These are phyloP conservation scores for Carlito syrichta DNA, from an alignment of 2,113 vertebrate genomes.

Conservation along the genomic window DNA sequence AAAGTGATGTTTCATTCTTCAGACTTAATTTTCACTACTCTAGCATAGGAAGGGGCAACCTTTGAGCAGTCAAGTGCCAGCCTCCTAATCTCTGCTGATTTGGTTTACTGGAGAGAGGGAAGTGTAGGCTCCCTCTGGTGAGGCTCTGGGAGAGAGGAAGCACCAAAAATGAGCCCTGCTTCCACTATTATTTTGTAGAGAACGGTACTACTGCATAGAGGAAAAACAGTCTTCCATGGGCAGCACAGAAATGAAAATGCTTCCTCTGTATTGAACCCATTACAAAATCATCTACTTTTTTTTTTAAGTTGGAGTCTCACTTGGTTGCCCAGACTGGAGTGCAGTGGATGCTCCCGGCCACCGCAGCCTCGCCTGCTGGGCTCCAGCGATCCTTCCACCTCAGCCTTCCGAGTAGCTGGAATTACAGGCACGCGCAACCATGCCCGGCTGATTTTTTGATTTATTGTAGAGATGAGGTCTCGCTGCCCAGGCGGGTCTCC, in stretches of 20 bases:
- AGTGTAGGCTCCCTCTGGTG: not conserved
- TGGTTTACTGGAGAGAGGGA: not conserved
- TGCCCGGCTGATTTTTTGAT: too few relatives aligned
- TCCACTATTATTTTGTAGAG: not conserved
- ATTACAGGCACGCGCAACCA: too few relatives aligned
- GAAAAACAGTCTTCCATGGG: not conserved
- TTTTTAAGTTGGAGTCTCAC: too few relatives aligned
- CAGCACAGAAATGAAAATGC: not conserved
- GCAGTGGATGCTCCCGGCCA: too few relatives aligned
- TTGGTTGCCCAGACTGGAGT: too few relatives aligned
- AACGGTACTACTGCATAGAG: not conserved
- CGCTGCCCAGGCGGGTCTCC: too few relatives aligned
- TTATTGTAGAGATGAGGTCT: too few relatives aligned
- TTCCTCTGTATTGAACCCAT: not conserved
- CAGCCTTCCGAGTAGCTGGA: too few relatives aligned
- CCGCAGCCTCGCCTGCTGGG: too few relatives aligned
- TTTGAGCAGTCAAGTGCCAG: not conserved
- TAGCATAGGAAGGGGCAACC: not conserved
- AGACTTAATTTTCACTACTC: not conserved
- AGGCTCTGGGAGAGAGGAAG: not conserved
- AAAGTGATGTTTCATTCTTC: constrained; percentile 7
- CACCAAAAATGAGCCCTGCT: not conserved
- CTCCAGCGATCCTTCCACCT: too few relatives aligned
- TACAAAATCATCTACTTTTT: not conserved
- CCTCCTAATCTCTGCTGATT: not conserved